These are phyloP conservation scores for Ooceraea biroi DNA, from an alignment of 1,140 invertebrate genomes.

Conservation along the genomic window DNA sequence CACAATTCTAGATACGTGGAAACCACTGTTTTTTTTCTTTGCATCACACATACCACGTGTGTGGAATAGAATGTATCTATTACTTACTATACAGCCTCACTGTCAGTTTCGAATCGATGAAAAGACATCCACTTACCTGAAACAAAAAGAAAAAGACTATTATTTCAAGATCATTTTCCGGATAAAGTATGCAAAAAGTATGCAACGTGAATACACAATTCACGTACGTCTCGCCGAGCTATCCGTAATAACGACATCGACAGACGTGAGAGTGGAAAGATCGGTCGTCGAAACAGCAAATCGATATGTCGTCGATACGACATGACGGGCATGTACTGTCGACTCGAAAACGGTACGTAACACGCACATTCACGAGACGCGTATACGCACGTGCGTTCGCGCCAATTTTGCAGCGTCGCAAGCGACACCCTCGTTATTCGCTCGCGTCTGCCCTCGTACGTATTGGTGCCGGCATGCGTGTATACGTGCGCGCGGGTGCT, in stretches of 20 bases:
- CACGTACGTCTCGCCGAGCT: conserved; percentile 55
- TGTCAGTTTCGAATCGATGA: background rate
- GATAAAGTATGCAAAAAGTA: no score
- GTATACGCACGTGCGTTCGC: conserved; percentile 59
- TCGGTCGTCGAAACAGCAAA: conserved; percentile 68
- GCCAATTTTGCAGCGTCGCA: conserved; percentile 58
- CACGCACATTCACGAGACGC: conserved; percentile 27
- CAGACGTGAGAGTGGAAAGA: conserved; percentile 57
- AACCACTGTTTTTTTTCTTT: background rate
- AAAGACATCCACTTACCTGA: conserved; percentile 78
- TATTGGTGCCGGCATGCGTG: background rate
- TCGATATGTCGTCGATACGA: conserved; percentile 70
- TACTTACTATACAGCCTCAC: background rate
- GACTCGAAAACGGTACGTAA: conserved; percentile 46
- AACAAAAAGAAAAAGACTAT: conserved; percentile 75
- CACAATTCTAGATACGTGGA: background rate
- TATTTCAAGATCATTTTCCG: conserved; percentile 15
- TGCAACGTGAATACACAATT: conserved; percentile 32
- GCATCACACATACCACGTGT: no score
- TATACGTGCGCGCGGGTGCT: conserved; percentile 34
- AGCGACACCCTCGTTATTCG: conserved; percentile 53
- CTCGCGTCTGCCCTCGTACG: conserved; percentile 36
- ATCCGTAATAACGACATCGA: conserved; percentile 60
- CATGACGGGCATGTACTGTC: conserved; percentile 59
- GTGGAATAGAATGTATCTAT: conserved; percentile 10